phyloP scores from a whole-genome alignment of 2,797 vertebrate genomes.

The Furcifer pardalis region DNA sequence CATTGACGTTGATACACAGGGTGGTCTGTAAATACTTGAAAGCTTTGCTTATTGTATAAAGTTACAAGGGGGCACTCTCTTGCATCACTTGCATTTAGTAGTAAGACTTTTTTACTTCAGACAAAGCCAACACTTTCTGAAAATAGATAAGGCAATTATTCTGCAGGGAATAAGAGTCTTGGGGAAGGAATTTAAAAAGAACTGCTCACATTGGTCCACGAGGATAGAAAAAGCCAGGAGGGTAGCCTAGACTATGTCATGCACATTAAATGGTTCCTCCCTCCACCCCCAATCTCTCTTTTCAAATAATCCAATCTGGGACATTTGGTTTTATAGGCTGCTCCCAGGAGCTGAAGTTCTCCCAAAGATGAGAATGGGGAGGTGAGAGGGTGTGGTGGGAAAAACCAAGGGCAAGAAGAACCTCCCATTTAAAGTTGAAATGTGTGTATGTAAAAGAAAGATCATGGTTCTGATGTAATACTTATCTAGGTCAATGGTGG shows the following conservation, averaged over 20 bases:
- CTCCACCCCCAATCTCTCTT: not conserved
- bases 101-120: constrained; percentile 54
- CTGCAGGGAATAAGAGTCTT: constrained; percentile 27
- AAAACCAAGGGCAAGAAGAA: too few species aligned
- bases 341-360: not conserved
- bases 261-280: not conserved
- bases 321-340: not conserved
- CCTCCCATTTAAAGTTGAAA: not conserved
- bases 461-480: not conserved
- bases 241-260: not conserved
- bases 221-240: not conserved
- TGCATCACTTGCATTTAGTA: constrained; percentile 50
- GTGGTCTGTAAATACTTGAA: constrained; percentile 75
- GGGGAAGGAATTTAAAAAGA: constrained; percentile 18
- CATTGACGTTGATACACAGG: constrained; percentile 67
- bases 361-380: not conserved
- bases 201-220: not conserved
- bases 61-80: constrained; percentile 64
- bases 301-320: not conserved
- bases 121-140: constrained; percentile 36
- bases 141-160: constrained; percentile 44
- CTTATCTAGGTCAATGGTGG: not conserved
- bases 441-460: not conserved
- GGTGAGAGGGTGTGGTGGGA: not conserved
- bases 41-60: constrained; percentile 71